phyloP scores from a whole-genome alignment of 2,888 invertebrate genomes.

The Hydropsyche betteni region DNA sequence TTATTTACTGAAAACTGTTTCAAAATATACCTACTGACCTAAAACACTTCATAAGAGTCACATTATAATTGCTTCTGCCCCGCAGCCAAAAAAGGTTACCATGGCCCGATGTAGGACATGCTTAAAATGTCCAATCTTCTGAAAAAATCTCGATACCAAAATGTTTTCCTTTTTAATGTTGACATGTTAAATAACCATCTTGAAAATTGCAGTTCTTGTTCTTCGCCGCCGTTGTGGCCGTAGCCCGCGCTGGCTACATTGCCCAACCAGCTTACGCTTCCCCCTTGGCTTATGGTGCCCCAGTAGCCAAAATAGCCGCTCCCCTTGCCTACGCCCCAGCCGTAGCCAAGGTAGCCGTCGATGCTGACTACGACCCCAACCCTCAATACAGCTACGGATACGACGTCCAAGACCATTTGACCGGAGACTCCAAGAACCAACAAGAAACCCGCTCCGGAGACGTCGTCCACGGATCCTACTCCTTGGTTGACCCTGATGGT shows the following conservation, averaged over 20 bases:
- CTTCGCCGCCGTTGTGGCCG: constrained; percentile 44
- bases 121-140: too few relatives aligned
- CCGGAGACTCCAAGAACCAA: constrained; percentile 69
- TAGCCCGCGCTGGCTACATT: constrained; percentile 43
- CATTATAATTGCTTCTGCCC: too few relatives aligned
- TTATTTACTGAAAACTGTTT: too few relatives aligned
- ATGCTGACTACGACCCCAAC: constrained; percentile 67
- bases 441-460: constrained; percentile 56
- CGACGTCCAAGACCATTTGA: constrained; percentile 73
- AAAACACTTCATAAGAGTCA: too few relatives aligned
- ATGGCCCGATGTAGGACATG: too few relatives aligned
- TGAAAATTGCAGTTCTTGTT: too few relatives aligned
- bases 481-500: constrained; percentile 58
- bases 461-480: constrained; percentile 61
- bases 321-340: constrained; percentile 39
- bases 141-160: too few relatives aligned
- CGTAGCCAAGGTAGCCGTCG: constrained; percentile 55
- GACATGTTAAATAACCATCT: too few relatives aligned
- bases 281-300: constrained; percentile 17
- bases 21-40: too few relatives aligned
- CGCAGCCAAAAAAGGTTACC: too few relatives aligned
- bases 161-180: too few relatives aligned
- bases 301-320: constrained; percentile 34
- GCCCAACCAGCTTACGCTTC: constrained; percentile 40
- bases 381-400: constrained; percentile 76